These are phyloP conservation scores for Cepaea hortensis DNA, from an alignment of 2,888 invertebrate genomes.

Conservation along the genomic window DNA sequence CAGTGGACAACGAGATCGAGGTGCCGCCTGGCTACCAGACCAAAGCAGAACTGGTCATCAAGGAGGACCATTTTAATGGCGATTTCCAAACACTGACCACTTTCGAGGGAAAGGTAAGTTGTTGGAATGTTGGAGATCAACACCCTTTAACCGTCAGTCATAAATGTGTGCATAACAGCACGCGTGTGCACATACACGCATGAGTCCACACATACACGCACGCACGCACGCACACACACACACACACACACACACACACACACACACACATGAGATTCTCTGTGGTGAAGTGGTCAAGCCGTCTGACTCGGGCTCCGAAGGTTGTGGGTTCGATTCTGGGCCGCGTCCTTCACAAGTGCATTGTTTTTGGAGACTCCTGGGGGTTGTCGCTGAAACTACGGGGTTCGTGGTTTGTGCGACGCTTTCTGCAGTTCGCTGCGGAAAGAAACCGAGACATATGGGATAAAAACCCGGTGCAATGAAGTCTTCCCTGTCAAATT, in stretches of 20 bases:
- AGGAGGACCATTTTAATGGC: constrained; percentile 74
- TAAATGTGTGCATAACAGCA: background rate
- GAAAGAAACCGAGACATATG: no score
- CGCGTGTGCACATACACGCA: background rate
- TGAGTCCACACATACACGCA: background rate
- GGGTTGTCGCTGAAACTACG: no score
- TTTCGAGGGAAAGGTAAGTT: constrained; percentile 71
- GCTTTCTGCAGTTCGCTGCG: no score
- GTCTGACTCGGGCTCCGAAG: no score
- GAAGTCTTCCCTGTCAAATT: no score
- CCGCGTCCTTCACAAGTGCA: no score
- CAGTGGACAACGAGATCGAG: constrained; percentile 74
- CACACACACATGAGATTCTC: background rate
- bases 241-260: background rate
- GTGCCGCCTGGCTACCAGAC: constrained; percentile 74
- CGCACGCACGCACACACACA: background rate
- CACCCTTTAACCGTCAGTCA: no score
- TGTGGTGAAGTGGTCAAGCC: no score
- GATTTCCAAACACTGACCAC: constrained; percentile 72
- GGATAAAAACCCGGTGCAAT: no score
- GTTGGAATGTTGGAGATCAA: background rate
- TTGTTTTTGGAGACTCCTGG: no score
- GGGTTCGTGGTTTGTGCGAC: no score
- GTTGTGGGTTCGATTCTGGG: no score
- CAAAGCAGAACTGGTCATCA: constrained; percentile 73